Evolutionary conservation across 2,888 invertebrate species (phyloP), one percentile per base, ranked within the genome.

Genomic region (Drosophila monieri): DNA sequence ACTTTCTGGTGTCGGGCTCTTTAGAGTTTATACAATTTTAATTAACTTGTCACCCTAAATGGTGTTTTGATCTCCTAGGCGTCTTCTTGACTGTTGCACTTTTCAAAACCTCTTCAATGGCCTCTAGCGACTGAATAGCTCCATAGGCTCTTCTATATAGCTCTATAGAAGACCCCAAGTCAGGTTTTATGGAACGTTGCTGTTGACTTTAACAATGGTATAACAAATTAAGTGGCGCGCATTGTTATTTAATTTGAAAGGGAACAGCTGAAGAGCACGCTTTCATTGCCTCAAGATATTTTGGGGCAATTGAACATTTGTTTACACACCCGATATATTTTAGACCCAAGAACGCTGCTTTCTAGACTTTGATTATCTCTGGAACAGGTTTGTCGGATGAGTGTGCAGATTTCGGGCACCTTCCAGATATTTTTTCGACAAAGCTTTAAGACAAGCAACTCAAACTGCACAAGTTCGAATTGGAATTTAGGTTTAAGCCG

Each of bases 1-100:
- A 87, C 88, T 89, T 88, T 88, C 78, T 68, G 59, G 70, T 48
- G 60, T 52, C 30, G 30, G 27, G 14, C 30, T 32, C 30, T 30
- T 14, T 41, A 9, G 32, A 54, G 60, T 48, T 46, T 70, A 41
- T 70, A 35, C 53, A 58, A 35, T 76, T 64, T 71, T 69, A 80
- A 88, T 86, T 65, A 67, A 72, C 44, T 57, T 72, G 68, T 72
- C 73, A 49, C 60, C 65, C 66, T 64, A 64, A 80, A 69, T 69
- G 74, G 68, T 62, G 27, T 52, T 35, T 55, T 49, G 27, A 51
- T 52, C 43, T 32, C 51, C 15, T 21, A n/a, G 15, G 6, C 25
- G 62, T 30, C 55, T 55, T 23, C 23, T 15, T 37, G 44, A 49
- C 49, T 67, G 47, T 59, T 64, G 72, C 76, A 73, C 74, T 66